Evolutionary conservation across 2,888 invertebrate species (phyloP).

Genomic region (Chorisops tibialis): DNA sequence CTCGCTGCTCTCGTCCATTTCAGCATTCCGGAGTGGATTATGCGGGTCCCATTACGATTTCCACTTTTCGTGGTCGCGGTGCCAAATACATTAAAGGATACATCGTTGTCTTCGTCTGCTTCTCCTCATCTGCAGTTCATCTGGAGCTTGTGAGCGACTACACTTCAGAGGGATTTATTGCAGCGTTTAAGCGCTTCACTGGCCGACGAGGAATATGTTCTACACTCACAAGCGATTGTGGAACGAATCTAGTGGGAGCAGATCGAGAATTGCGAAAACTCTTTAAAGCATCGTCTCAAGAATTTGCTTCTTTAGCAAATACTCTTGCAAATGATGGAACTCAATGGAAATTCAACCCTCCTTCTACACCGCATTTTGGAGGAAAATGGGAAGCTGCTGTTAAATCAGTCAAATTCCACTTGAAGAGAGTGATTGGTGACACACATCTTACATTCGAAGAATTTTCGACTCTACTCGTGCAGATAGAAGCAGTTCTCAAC

Average conservation of each 20-base stretch:
- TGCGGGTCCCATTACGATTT: slow-evolving; percentile 32
- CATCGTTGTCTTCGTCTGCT: slow-evolving; percentile 38
- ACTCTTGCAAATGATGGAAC: slow-evolving; percentile 28
- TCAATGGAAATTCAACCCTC: slow-evolving; percentile 42
- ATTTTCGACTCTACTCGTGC: slow-evolving; percentile 35
- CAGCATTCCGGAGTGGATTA: slow-evolving; percentile 31
- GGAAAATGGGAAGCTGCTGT: slow-evolving; percentile 42
- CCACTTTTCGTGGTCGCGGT: slow-evolving; percentile 28
- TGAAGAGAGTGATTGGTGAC: slow-evolving; percentile 36
- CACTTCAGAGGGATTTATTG: background rate
- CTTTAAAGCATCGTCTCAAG: background rate
- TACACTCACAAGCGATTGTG: no score
- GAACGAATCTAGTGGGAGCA: no score
- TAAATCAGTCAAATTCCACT: slow-evolving; percentile 39
- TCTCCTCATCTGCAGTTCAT: slow-evolving; percentile 19
- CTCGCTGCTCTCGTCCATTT: slow-evolving; percentile 28
- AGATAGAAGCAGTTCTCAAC: slow-evolving; percentile 39
- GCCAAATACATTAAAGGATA: slow-evolving; percentile 35
- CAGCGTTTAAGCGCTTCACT: background rate
- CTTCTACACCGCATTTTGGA: slow-evolving; percentile 40
- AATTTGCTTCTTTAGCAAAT: slow-evolving; percentile 14
- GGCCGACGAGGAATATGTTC: background rate
- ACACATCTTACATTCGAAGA: slow-evolving; percentile 37
- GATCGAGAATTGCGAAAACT: background rate
- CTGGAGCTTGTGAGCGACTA: background rate